phyloP scores from a whole-genome alignment of 1,140 invertebrate species.

The Brachionus manjavacas region DNA sequence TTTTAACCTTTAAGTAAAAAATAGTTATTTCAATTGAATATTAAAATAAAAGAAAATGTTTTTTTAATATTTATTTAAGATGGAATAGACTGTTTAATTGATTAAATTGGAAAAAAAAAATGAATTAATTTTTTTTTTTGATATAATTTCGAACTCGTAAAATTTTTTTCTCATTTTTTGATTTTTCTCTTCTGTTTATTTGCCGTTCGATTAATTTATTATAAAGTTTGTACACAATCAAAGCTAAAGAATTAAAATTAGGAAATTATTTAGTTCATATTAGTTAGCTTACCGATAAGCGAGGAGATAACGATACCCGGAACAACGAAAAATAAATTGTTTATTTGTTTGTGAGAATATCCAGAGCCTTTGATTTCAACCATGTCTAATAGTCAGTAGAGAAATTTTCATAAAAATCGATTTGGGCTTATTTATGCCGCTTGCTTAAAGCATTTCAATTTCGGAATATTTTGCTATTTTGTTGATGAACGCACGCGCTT shows the following conservation, averaged over 20 bases:
- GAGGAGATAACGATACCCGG: background rate
- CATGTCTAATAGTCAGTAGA: background rate
- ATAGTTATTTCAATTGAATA: background rate
- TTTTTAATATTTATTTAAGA: background rate
- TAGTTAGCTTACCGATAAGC: background rate
- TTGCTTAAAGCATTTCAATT: background rate
- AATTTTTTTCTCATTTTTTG: background rate
- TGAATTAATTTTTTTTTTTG: background rate
- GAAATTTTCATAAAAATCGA: background rate
- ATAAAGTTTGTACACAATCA: background rate
- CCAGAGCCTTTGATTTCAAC: conserved; percentile 11
- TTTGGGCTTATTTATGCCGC: background rate
- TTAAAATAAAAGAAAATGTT: background rate
- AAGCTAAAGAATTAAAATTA: background rate
- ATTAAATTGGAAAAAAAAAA: background rate
- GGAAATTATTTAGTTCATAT: background rate
- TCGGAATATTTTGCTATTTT: background rate
- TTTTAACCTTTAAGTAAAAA: background rate
- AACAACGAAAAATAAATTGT: background rate
- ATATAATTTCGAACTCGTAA: background rate
- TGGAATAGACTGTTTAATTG: background rate
- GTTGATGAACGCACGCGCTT: background rate
- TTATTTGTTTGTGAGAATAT: background rate
- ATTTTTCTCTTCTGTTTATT: conserved; percentile 1
- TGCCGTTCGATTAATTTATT: background rate